Evolutionary conservation across 2,888 invertebrate species (phyloP).

Genomic region (Ennomos quercinarius): DNA sequence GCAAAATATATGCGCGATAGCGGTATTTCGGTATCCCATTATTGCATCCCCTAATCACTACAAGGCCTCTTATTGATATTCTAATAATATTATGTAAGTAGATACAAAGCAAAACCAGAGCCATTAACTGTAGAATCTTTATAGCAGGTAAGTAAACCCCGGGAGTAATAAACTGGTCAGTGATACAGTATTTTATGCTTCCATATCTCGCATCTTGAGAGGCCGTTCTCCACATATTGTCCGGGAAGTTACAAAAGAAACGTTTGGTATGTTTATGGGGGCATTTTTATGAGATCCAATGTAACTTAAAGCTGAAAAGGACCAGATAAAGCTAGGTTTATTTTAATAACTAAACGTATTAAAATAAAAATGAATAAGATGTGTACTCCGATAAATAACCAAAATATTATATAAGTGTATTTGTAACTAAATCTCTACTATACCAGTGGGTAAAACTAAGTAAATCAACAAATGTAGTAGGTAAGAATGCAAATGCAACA

Average conservation of each 20-base stretch:
- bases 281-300: slow-evolving; percentile 17
- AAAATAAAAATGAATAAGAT: no score
- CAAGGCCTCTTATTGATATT: background rate
- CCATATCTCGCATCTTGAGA: slow-evolving; percentile 19
- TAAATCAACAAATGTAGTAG: no score
- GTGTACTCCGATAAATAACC: no score
- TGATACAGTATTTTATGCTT: slow-evolving; percentile 20
- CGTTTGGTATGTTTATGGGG: slow-evolving; percentile 14
- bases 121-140: slow-evolving; percentile 8
- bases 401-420: no score
- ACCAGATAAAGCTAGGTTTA: no score
- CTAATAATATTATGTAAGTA: slow-evolving; percentile 10
- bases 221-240: slow-evolving; percentile 18
- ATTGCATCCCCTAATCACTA: no score
- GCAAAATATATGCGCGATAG: no score
- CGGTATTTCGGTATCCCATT: no score
- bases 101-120: slow-evolving; percentile 1
- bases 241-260: slow-evolving; percentile 11
- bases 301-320: slow-evolving; percentile 5
- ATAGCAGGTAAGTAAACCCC: slow-evolving; percentile 13
- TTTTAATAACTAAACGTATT: no score
- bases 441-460: no score
- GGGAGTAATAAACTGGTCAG: slow-evolving; percentile 20
- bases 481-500: no score
- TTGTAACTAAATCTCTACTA: no score